Percentiles rank a stretch among this genome's conserved stretches.
These are phyloP conservation scores for Oryzias woworae DNA, from an alignment of 2,113 vertebrate genomes.

Conservation along the genomic window DNA sequence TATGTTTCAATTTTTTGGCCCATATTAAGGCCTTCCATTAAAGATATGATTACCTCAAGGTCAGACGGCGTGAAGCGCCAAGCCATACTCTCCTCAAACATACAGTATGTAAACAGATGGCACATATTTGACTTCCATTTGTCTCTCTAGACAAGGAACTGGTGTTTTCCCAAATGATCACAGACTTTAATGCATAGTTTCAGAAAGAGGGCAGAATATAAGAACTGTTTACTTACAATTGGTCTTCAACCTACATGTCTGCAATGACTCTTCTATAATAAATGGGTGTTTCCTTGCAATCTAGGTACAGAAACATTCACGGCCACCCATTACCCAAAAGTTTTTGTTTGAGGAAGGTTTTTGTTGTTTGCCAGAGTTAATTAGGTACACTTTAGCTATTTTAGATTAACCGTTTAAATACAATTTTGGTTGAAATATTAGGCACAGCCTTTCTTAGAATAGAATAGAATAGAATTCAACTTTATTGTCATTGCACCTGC, in stretches of 20 bases:
- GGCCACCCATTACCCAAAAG: conserved; percentile 7
- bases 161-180: conserved; percentile 2
- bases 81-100: conserved; percentile 46
- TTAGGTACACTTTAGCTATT: no score
- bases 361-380: no score
- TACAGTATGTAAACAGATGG: conserved; percentile 44
- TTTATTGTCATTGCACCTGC: no score
- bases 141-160: conserved; percentile 19
- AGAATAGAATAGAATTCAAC: no score
- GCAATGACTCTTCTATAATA: conserved; percentile 12
- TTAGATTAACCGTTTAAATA: no score
- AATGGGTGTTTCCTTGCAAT: conserved; percentile 16
- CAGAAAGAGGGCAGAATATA: conserved; percentile 6
- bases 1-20: conserved; percentile 45
- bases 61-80: conserved; percentile 53
- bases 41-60: conserved; percentile 53
- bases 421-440: no score
- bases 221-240: background rate
- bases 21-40: conserved; percentile 31
- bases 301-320: conserved; percentile 37
- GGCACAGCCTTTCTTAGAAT: no score
- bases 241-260: background rate
- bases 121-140: conserved; percentile 17
- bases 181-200: background rate
- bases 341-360: conserved; percentile 1